A percentile compares a stretch with the other conserved stretches of the same genome.
phyloP scores from a whole-genome alignment of 2,113 vertebrate genomes.

The Malaclemys terrapin region DNA sequence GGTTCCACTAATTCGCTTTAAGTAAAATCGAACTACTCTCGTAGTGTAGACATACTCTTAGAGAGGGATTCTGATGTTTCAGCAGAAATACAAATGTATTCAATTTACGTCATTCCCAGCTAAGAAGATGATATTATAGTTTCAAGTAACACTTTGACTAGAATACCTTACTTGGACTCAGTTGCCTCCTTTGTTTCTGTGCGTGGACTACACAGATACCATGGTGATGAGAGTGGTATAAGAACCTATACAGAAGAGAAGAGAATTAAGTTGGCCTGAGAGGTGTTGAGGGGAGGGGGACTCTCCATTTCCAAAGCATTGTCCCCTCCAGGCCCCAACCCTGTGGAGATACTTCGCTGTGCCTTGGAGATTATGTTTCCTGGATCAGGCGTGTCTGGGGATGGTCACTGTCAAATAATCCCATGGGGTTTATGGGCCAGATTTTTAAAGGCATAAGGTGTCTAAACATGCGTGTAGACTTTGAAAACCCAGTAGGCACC shows the following conservation, averaged over 20 bases:
- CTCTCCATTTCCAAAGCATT: background rate
- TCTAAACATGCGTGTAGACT: background rate
- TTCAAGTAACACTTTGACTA: background rate
- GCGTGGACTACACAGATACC: background rate
- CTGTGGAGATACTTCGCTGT: background rate
- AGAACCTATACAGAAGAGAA: background rate
- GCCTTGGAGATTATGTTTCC: background rate
- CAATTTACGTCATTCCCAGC: background rate
- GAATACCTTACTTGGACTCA: background rate
- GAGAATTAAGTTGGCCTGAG: background rate
- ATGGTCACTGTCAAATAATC: rapidly evolving
- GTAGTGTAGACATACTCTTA: background rate
- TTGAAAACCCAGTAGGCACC: background rate
- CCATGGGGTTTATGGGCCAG: background rate
- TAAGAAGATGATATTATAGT: background rate
- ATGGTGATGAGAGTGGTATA: background rate
- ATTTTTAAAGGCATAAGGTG: background rate
- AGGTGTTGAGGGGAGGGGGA: background rate
- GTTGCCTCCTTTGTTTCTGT: background rate
- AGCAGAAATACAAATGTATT: background rate
- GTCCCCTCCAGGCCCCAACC: background rate
- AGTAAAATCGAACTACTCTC: too few species aligned
- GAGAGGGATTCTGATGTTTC: background rate
- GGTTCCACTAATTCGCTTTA: too few species aligned
- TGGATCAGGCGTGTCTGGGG: background rate